Conservation (phyloP, 2,113 vertebrate genomes). For the Microcebus jonahi region DNA sequence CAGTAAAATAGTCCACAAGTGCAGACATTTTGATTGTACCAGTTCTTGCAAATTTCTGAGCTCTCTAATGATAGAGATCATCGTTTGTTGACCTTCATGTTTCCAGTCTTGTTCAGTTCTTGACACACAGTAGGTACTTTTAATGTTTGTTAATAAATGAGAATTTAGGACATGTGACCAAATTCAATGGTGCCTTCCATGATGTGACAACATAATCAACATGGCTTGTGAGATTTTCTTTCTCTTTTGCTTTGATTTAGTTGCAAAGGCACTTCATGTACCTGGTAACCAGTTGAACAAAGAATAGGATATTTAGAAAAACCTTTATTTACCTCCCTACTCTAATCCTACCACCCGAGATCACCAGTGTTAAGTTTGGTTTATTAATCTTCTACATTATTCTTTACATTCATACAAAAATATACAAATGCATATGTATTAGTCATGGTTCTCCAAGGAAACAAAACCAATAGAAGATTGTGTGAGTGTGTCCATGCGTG, state of each 20-base stretch:
- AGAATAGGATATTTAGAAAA: not conserved
- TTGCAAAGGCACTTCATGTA: not conserved
- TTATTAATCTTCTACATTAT: not conserved
- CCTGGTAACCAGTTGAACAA: not conserved
- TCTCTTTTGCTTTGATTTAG: not conserved
- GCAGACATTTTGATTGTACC: not conserved
- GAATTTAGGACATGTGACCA: not conserved
- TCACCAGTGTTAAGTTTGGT: not conserved
- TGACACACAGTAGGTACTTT: not conserved
- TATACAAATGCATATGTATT: not conserved
- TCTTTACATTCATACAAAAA: slow-evolving; percentile 15
- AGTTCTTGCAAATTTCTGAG: not conserved
- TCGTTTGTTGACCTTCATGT: not conserved
- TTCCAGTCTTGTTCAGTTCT: not conserved
- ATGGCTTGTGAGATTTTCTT: not conserved
- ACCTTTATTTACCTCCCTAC: not conserved
- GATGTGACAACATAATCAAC: not conserved
- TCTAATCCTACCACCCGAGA: not conserved
- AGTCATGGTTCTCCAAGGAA: slow-evolving; percentile 5
- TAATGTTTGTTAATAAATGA: slow-evolving; percentile 17
- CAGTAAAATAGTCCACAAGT: slow-evolving; percentile 17
- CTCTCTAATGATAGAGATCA: not conserved
- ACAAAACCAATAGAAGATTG: not conserved
- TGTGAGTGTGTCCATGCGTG: not conserved
- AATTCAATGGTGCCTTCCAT: not conserved